Conservation (phyloP, 1,140 invertebrate genomes). For the Elysia chlorotica region DNA sequence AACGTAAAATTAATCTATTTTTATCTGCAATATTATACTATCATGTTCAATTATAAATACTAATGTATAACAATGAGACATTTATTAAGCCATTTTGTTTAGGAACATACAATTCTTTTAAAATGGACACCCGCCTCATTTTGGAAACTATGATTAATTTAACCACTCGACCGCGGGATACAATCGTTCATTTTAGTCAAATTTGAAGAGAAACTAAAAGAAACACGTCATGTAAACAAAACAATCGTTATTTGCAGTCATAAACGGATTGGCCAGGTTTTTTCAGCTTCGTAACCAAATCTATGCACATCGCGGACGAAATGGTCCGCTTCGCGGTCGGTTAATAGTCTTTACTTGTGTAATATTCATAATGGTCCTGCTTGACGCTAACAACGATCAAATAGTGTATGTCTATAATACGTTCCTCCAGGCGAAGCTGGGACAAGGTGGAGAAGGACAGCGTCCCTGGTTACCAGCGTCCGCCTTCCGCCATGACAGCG, state of each 20-base stretch:
- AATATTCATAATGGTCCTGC: no score
- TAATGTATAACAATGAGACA: not conserved
- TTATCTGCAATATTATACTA: not conserved
- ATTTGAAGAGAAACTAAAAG: no score
- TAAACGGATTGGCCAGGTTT: not conserved
- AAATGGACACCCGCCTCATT: no score
- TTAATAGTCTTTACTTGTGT: no score
- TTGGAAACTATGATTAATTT: no score
- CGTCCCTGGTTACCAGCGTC: conserved; percentile 36
- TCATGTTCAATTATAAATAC: not conserved
- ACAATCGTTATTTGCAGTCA: not conserved
- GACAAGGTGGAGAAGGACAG: conserved; percentile 43
- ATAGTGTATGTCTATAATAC: not conserved
- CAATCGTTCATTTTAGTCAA: no score
- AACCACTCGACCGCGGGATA: no score
- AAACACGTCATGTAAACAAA: no score
- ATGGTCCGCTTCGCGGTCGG: no score
- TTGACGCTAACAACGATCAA: not conserved
- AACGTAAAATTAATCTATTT: not conserved
- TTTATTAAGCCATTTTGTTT: not conserved
- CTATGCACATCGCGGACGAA: not conserved
- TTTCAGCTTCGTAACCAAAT: not conserved
- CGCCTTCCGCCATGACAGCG: conserved; percentile 40
- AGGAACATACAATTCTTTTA: no score
- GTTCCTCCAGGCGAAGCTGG: conserved; percentile 38